Conservation (phyloP, 1,140 invertebrate genomes). For the Sipha flava region DNA sequence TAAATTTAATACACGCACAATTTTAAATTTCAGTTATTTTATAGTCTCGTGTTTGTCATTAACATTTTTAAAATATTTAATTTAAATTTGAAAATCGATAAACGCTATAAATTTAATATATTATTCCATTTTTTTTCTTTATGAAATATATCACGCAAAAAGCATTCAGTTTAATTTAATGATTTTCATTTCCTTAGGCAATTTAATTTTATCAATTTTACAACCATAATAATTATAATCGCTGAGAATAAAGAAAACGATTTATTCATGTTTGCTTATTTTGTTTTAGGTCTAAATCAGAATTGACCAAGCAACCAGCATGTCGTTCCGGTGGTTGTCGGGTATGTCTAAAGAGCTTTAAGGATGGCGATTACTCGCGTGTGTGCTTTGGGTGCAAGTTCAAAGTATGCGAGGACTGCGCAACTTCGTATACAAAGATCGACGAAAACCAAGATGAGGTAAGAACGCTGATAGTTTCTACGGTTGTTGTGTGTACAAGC, state of each 20-base stretch:
- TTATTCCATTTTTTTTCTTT: too few species aligned
- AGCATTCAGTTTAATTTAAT: too few species aligned
- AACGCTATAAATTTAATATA: too few species aligned
- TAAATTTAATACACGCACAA: too few species aligned
- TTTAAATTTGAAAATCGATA: too few species aligned
- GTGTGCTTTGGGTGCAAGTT: slow-evolving; percentile 79
- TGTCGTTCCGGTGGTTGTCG: slow-evolving; percentile 67
- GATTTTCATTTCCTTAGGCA: too few species aligned
- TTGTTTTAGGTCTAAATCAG: slow-evolving; percentile 33
- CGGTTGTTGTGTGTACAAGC: neutral
- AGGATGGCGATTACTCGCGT: slow-evolving; percentile 71
- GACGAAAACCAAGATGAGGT: slow-evolving; percentile 71
- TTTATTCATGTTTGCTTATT: neutral
- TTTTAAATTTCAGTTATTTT: too few species aligned
- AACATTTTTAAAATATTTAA: too few species aligned
- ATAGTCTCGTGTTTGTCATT: too few species aligned
- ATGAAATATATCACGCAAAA: too few species aligned
- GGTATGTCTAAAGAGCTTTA: slow-evolving; percentile 77
- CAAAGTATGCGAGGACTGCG: slow-evolving; percentile 83
- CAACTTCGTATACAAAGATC: slow-evolving; percentile 69
- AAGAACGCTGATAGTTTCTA: slow-evolving; percentile 40
- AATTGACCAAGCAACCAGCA: slow-evolving; percentile 54
- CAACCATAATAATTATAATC: neutral
- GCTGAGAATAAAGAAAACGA: too few species aligned
- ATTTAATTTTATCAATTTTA: too few species aligned